A percentile compares a stretch with the other conserved stretches of the same genome.
Evolutionary conservation across 1,140 invertebrate species (phyloP).

Genomic region (Lepeophtheirus salmonis): DNA sequence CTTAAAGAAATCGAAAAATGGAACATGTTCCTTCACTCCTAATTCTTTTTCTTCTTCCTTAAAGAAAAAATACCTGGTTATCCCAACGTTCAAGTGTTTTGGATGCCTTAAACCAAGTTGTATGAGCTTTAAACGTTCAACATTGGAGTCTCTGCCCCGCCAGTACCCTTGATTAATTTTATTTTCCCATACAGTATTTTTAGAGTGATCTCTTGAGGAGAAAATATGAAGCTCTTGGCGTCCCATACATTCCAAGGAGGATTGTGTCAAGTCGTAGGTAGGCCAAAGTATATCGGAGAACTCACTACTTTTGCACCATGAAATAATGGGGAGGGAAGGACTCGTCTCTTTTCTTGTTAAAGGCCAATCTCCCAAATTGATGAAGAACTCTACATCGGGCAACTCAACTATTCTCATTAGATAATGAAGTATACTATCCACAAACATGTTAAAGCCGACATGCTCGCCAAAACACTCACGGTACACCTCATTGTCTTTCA

Average conservation of each 20-base stretch:
- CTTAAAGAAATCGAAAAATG: slow-evolving; percentile 88
- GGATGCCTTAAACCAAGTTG: slow-evolving; percentile 45
- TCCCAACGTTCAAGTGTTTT: slow-evolving; percentile 65
- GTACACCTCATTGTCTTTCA: background rate
- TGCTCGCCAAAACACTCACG: slow-evolving; percentile 11
- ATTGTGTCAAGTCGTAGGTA: slow-evolving; percentile 84
- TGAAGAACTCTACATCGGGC: slow-evolving; percentile 72
- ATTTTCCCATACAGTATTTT: slow-evolving; percentile 45
- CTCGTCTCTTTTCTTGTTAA: slow-evolving; percentile 33
- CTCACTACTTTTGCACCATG: slow-evolving; percentile 78
- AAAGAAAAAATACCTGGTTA: slow-evolving; percentile 95
- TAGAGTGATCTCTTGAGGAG: slow-evolving; percentile 60
- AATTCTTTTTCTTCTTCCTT: slow-evolving; percentile 57
- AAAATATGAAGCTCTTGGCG: slow-evolving; percentile 66
- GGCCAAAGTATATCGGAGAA: slow-evolving; percentile 77
- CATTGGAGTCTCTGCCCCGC: slow-evolving; percentile 70
- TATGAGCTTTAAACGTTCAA: slow-evolving; percentile 60
- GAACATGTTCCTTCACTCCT: slow-evolving; percentile 59
- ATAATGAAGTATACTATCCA: slow-evolving; percentile 67
- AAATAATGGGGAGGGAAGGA: slow-evolving; percentile 60
- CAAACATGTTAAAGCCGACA: slow-evolving; percentile 88
- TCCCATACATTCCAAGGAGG: slow-evolving; percentile 72
- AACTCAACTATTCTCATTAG: slow-evolving; percentile 57
- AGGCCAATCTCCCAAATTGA: slow-evolving; percentile 92
- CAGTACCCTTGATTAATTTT: slow-evolving; percentile 64